phyloP scores from a whole-genome alignment of 1,140 invertebrate genomes.

The Metaphire vulgaris region DNA sequence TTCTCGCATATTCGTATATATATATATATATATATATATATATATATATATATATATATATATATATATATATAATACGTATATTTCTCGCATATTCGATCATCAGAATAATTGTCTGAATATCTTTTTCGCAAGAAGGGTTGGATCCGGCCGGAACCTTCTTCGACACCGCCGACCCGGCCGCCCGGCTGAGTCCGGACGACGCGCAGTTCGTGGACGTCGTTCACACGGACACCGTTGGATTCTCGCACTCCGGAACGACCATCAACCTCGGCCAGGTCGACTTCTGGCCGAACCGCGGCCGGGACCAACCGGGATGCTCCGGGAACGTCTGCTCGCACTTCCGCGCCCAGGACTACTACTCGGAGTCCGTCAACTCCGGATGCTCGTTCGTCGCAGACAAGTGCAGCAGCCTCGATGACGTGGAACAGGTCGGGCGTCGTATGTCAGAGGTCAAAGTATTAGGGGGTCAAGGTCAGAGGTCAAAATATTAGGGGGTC shows the following conservation, averaged over 20 bases:
- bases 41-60: too few species aligned
- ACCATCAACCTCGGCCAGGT: slow-evolving; percentile 5
- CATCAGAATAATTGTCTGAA: too few species aligned
- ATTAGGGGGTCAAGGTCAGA: too few species aligned
- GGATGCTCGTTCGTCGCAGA: background rate
- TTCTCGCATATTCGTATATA: too few species aligned
- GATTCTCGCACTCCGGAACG: background rate
- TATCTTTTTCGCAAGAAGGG: too few species aligned
- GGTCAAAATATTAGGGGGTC: too few species aligned
- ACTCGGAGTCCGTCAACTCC: background rate
- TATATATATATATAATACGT: too few species aligned
- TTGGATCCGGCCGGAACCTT: background rate
- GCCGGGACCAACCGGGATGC: background rate
- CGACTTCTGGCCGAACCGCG: slow-evolving; percentile 5
- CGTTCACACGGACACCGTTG: background rate
- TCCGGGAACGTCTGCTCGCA: background rate
- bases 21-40: too few species aligned
- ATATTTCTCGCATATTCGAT: too few species aligned
- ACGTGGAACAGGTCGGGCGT: slow-evolving; percentile 13
- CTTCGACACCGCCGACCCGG: background rate
- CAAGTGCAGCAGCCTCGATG: slow-evolving; percentile 6
- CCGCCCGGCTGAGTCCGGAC: background rate
- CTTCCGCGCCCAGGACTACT: background rate
- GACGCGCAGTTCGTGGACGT: background rate
- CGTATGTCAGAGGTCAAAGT: too few species aligned